Evolutionary conservation across 2,113 vertebrate species (phyloP).

Genomic region (Hepsetus odoe): DNA sequence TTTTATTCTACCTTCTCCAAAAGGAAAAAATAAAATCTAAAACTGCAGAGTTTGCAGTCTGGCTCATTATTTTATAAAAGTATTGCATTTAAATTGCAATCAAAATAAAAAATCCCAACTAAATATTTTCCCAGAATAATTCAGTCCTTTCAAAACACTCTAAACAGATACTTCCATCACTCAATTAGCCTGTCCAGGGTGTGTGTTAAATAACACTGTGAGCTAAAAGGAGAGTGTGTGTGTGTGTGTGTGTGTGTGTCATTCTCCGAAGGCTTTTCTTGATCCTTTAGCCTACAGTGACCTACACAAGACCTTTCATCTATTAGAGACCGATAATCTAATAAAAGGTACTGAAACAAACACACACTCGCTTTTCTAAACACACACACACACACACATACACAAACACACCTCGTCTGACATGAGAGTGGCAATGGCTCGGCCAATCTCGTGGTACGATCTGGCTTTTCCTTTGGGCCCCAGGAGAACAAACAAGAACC

Average conservation of each 20-base stretch:
- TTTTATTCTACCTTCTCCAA: too few relatives aligned
- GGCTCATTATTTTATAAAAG: too few relatives aligned
- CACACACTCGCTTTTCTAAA: background rate
- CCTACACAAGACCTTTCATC: background rate
- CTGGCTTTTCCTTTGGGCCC: slow-evolving; percentile 98
- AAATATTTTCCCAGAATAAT: too few relatives aligned
- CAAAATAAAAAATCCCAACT: too few relatives aligned
- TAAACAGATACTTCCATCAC: too few relatives aligned
- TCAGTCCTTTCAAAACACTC: too few relatives aligned
- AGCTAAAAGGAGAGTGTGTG: background rate
- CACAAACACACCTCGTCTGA: slow-evolving; percentile 87
- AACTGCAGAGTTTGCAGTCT: too few relatives aligned
- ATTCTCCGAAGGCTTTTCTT: slow-evolving; percentile 3
- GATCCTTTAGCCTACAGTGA: background rate
- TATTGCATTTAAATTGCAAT: too few relatives aligned
- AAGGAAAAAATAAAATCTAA: too few relatives aligned
- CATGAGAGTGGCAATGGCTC: slow-evolving; percentile 96
- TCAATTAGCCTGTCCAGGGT: background rate
- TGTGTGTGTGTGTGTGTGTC: too few relatives aligned
- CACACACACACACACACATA: background rate
- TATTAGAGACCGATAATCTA: background rate
- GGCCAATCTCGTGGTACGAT: slow-evolving; percentile 96
- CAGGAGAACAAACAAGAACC: slow-evolving; percentile 94
- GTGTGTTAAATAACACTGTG: background rate
- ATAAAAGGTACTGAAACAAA: background rate